Base-by-base conservation (phyloP, 2,113 vertebrate species). In the Syngnathoides biaculeatus region DNA sequence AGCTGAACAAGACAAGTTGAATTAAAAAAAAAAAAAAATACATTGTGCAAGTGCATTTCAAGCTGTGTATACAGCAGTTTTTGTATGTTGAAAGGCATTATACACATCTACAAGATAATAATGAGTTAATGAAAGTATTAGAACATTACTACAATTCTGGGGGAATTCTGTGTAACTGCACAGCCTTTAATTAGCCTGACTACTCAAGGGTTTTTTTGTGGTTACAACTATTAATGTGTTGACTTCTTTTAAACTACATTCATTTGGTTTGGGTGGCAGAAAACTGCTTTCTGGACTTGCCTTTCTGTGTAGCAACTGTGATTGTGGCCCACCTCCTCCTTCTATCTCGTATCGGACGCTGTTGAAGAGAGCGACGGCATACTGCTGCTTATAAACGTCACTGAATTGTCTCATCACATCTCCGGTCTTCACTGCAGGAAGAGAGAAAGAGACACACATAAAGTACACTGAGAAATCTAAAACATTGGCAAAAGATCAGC, bases 261-360 rank as follows among this genome's bases (percentile, higher is more conserved):
- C 4, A 20, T 38, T 59, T 26, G 15, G 26, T 8, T 59, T 38
- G 57, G 27, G 14, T 42, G 60, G 42, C n/a, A 58, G 14, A 24
- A 24, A 61, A 61, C 3, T 12, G 12, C 6, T 61, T 61, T 8
- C 8, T 12, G 47, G 24, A 81, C 74, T 91, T 88, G 92, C 97
- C 94, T 97, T 97, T 59, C 97, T 91, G 89, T 95, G 95, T 0
- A 98, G 93, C 53, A 98, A 94, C 90, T 98, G 97, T 0, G 95
- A 70, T 88, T 98, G 96, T 0, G 90, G 84, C 2, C 83, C 86
- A 1, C 94, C 94, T 0, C 92, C 89, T 68, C 93, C 97, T 80
- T 98, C 97, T 0, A 98, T 94, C 86, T 98, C 97, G 10, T 90
- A 95, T 35, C 97, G 95, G 63, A 96, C 92, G 10, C 92, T 95